Percentiles rank a stretch among this genome's conserved stretches.
phyloP scores from a whole-genome alignment of 2,797 vertebrate genomes.

The Esox masquinongy region DNA sequence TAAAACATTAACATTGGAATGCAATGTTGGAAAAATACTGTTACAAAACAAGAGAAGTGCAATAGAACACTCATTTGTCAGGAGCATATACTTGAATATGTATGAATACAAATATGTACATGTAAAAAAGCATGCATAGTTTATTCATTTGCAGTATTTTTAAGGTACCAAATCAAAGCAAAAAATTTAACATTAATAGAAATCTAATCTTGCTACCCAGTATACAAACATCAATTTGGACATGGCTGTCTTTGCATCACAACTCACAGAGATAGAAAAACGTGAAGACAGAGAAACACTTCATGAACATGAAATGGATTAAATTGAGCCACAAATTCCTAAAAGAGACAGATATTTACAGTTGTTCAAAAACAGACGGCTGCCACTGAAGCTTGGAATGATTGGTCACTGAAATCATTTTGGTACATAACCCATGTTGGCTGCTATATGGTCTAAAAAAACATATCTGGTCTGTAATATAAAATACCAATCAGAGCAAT shows the following conservation, averaged over 20 bases:
- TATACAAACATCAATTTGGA: slow-evolving; percentile 64
- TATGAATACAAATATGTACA: slow-evolving; percentile 75
- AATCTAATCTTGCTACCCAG: slow-evolving; percentile 53
- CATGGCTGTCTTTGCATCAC: slow-evolving; percentile 54
- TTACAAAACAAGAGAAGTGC: slow-evolving; percentile 79
- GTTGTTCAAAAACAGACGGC: slow-evolving; percentile 13
- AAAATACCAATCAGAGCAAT: background rate
- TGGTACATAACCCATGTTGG: background rate
- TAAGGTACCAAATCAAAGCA: slow-evolving; percentile 72
- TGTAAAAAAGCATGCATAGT: slow-evolving; percentile 88
- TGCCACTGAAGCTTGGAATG: slow-evolving; percentile 12
- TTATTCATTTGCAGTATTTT: slow-evolving; percentile 77
- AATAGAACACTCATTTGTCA: slow-evolving; percentile 77
- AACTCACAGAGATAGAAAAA: slow-evolving; percentile 41
- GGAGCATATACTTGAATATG: slow-evolving; percentile 69
- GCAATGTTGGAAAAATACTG: slow-evolving; percentile 87
- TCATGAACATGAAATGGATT: background rate
- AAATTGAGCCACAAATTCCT: background rate
- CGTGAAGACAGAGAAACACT: background rate
- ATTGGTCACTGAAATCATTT: slow-evolving; percentile 5
- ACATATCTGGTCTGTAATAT: background rate
- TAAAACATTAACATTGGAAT: slow-evolving; percentile 75
- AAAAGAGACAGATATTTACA: slow-evolving; percentile 9
- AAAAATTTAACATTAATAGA: slow-evolving; percentile 58
- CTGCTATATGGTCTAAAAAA: background rate